A percentile compares a stretch with the other conserved stretches of the same genome.
phyloP scores from a whole-genome alignment of 2,888 invertebrate species.

The Prenolepis imparis region DNA sequence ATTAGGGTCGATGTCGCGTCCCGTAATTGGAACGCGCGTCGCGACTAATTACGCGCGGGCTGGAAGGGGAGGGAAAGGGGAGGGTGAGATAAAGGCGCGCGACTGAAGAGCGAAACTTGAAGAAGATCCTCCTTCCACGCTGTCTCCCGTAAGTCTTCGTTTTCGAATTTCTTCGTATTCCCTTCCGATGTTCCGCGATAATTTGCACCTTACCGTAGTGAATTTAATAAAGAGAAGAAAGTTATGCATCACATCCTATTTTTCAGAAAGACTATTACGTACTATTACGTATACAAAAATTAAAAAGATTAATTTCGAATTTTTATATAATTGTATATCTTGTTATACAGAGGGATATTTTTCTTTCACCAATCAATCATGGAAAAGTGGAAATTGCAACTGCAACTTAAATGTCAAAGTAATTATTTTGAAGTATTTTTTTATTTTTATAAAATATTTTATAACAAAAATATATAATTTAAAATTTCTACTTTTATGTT shows the following conservation, averaged over 20 bases:
- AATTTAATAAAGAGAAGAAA: constrained; percentile 19
- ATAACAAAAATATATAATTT: background rate
- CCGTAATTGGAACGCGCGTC: constrained; percentile 79
- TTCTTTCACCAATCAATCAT: background rate
- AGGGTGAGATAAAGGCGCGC: constrained; percentile 61
- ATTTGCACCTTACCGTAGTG: background rate
- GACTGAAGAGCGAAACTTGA: constrained; percentile 28
- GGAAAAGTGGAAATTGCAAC: background rate
- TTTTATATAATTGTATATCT: constrained; percentile 6
- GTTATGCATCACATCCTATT: background rate
- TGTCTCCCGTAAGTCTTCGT: constrained; percentile 26
- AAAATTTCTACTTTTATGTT: background rate
- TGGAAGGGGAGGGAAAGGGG: constrained; percentile 29
- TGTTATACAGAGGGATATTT: background rate
- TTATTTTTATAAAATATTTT: background rate
- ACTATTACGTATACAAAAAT: no score
- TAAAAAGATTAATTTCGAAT: constrained; percentile 3
- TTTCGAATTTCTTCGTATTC: constrained; percentile 37
- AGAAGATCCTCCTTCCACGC: constrained; percentile 17
- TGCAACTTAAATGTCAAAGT: background rate
- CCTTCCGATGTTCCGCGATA: constrained; percentile 20
- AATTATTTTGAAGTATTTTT: background rate
- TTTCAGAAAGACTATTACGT: background rate
- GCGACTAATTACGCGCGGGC: constrained; percentile 75
- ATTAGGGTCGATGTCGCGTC: constrained; percentile 78